Evolutionary conservation across 2,113 vertebrate genomes (phyloP).

Genomic region (Leucosticte australis): DNA sequence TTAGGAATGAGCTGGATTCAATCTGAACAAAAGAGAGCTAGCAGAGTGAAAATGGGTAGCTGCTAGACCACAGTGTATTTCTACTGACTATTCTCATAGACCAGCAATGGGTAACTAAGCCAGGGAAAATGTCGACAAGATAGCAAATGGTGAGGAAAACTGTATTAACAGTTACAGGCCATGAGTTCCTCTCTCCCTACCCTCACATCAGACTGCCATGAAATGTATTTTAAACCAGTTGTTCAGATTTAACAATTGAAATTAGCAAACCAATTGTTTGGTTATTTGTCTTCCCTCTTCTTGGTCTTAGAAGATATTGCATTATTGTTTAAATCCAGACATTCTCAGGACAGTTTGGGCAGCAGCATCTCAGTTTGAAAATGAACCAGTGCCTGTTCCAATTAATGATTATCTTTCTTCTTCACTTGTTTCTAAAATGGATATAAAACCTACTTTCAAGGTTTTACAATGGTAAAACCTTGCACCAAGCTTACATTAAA

Average conservation of each 20-base stretch:
- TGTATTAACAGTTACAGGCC: rapidly evolving
- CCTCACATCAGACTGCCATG: neutral
- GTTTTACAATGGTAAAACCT: neutral
- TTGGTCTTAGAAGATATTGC: neutral
- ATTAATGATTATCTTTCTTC: neutral
- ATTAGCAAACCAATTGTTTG: neutral
- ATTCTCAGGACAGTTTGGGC: neutral
- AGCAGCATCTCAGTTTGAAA: neutral
- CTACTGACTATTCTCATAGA: neutral
- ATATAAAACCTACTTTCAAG: neutral
- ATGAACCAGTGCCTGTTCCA: neutral
- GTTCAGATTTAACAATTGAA: neutral
- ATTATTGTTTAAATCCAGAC: neutral
- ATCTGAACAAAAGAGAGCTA: neutral
- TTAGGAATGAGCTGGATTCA: neutral
- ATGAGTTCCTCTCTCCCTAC: rapidly evolving
- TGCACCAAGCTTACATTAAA: neutral
- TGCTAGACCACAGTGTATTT: neutral
- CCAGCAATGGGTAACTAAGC: neutral
- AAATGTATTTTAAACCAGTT: neutral
- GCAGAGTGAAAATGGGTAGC: neutral
- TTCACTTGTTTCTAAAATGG: neutral
- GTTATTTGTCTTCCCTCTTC: neutral
- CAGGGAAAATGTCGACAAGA: neutral
- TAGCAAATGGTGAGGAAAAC: neutral